These are phyloP conservation scores for Mormyrus hasselquistii DNA, from an alignment of 2,797 vertebrate genomes.

Conservation along the genomic window DNA sequence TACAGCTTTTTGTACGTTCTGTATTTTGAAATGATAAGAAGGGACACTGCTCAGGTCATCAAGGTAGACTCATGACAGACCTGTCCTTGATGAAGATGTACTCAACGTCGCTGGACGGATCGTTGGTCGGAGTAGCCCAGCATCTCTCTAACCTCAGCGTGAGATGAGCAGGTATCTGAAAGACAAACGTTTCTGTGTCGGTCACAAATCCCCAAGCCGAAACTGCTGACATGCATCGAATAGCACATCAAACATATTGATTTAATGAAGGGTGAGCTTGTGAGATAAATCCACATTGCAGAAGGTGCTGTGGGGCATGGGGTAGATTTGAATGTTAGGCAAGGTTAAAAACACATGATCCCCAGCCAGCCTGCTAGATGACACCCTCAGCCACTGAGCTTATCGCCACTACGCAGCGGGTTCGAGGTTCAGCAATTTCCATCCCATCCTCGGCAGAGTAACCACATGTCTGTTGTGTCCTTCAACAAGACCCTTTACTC, in stretches of 20 bases:
- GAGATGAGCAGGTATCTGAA: slow-evolving; percentile 61
- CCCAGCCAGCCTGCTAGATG: not conserved
- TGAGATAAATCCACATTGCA: not conserved
- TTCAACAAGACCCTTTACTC: not conserved
- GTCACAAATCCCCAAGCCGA: not conserved
- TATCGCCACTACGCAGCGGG: not conserved
- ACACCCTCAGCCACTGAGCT: not conserved
- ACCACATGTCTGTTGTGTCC: not conserved
- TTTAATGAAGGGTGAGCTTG: not conserved
- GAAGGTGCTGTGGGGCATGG: not conserved
- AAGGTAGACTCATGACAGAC: slow-evolving; percentile 36
- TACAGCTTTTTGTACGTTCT: not conserved
- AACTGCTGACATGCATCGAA: not conserved
- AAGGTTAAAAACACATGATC: not conserved
- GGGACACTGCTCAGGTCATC: not conserved
- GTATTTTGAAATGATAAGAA: not conserved
- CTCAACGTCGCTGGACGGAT: slow-evolving; percentile 64
- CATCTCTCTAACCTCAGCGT: slow-evolving; percentile 64
- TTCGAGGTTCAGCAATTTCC: not conserved
- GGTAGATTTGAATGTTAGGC: not conserved
- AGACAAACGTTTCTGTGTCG: not conserved
- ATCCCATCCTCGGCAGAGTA: not conserved
- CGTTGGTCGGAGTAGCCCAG: slow-evolving; percentile 67
- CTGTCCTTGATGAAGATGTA: slow-evolving; percentile 67
- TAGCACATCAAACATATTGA: not conserved